A percentile compares a stretch with the other conserved stretches of the same genome.
Evolutionary conservation across 1,140 invertebrate genomes (phyloP).

Genomic region (Polyergus mexicanus): DNA sequence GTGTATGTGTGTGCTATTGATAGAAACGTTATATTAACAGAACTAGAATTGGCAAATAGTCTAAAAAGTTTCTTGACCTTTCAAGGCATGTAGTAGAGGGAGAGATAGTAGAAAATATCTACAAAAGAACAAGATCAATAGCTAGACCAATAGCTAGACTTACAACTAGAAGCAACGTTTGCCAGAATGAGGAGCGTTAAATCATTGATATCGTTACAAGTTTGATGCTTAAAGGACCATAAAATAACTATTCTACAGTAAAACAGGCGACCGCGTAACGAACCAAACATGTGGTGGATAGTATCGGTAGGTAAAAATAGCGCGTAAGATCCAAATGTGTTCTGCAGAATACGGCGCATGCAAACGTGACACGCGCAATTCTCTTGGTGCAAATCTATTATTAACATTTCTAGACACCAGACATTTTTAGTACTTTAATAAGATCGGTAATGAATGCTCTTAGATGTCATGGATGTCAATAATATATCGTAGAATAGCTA

Average conservation of each 20-base stretch:
- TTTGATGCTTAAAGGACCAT: constrained; percentile 43
- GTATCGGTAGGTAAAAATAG: constrained; percentile 55
- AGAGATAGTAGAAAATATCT: neutral
- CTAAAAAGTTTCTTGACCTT: constrained; percentile 74
- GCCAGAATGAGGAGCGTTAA: neutral
- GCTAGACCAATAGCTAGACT: too few species aligned
- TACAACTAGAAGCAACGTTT: neutral
- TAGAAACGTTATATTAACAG: constrained; percentile 4
- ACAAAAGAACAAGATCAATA: neutral
- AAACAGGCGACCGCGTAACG: constrained; percentile 31
- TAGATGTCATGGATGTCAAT: neutral
- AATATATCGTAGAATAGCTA: neutral
- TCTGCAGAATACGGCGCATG: constrained; percentile 5
- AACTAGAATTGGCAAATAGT: constrained; percentile 68
- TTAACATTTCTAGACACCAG: constrained; percentile 34
- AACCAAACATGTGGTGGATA: constrained; percentile 10
- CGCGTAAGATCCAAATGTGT: constrained; percentile 38
- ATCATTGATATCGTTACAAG: constrained; percentile 4
- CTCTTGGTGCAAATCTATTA: constrained; percentile 42
- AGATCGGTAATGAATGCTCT: constrained; percentile 4
- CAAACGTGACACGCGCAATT: constrained; percentile 25
- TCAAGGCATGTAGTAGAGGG: constrained; percentile 36
- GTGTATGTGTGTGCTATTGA: neutral
- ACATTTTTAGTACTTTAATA: constrained; percentile 8
- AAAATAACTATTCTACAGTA: constrained; percentile 17